phyloP scores from a whole-genome alignment of 1,140 invertebrate genomes.

The Macrobrachium nipponense region DNA sequence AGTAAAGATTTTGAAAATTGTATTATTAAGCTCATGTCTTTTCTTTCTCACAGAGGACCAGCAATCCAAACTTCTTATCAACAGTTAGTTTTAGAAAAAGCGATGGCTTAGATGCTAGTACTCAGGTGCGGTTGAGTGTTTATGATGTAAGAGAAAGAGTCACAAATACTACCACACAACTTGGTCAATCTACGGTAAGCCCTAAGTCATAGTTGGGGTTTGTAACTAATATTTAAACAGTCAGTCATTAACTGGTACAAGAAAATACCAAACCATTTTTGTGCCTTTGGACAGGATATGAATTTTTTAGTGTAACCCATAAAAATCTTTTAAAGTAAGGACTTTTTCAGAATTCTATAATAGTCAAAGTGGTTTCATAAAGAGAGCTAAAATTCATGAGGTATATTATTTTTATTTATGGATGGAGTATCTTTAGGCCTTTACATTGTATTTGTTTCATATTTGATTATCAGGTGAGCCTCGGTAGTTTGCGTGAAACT shows the following conservation, averaged over 20 bases:
- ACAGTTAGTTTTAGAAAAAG: slow-evolving; percentile 84
- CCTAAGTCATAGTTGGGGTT: slow-evolving; percentile 66
- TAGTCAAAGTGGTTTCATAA: not conserved
- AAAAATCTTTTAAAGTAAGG: no score
- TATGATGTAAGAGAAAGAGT: slow-evolving; percentile 89
- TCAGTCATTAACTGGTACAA: no score
- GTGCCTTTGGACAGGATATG: not conserved
- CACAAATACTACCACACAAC: slow-evolving; percentile 82
- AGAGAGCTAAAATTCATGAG: not conserved
- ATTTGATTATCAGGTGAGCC: slow-evolving; percentile 28
- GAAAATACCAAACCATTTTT: no score
- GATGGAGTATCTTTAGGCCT: not conserved
- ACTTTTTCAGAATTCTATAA: no score
- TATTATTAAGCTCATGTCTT: slow-evolving; percentile 31
- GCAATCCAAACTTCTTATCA: slow-evolving; percentile 89
- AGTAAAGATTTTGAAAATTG: not conserved
- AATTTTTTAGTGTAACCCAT: not conserved
- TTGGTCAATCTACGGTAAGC: slow-evolving; percentile 78
- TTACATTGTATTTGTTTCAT: slow-evolving; percentile 54
- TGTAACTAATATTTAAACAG: no score
- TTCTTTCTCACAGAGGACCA: slow-evolving; percentile 76
- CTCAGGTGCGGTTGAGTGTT: slow-evolving; percentile 82
- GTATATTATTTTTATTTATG: no score
- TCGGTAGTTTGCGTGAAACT: slow-evolving; percentile 45
- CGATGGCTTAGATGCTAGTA: slow-evolving; percentile 78